These are phyloP conservation scores for Enteromius unitaeniatus DNA, from an alignment of 2,797 vertebrate species.

Conservation along the genomic window DNA sequence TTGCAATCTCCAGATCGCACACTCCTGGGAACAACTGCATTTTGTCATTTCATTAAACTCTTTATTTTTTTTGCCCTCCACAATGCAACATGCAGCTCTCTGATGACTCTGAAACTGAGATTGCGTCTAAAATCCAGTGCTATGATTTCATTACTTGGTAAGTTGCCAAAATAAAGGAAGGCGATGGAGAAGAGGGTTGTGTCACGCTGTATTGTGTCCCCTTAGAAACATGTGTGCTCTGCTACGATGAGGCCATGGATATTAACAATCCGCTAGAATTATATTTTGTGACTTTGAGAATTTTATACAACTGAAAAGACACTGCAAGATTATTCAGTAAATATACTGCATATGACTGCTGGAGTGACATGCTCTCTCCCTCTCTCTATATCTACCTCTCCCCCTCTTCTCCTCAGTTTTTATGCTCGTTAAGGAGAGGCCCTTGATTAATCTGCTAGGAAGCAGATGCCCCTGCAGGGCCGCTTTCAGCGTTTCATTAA, in stretches of 20 bases:
- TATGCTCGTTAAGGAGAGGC: conserved; percentile 74
- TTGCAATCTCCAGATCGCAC: conserved; percentile 75
- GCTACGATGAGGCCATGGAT: conserved; percentile 13
- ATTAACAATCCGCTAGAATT: conserved; percentile 23
- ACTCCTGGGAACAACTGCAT: conserved; percentile 73
- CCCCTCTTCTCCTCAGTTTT: conserved; percentile 65
- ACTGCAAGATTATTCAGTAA: neutral
- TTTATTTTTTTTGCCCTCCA: conserved; percentile 45
- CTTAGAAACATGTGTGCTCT: conserved; percentile 51
- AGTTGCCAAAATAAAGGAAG: conserved; percentile 40
- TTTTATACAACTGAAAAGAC: conserved; percentile 29
- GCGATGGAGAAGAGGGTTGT: conserved; percentile 46
- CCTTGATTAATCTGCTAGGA: conserved; percentile 82
- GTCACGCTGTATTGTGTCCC: conserved; percentile 56
- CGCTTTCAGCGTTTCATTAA: conserved; percentile 82
- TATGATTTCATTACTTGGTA: conserved; percentile 66
- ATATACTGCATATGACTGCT: conserved; percentile 1
- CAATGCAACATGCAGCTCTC: conserved; percentile 76
- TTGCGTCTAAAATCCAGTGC: conserved; percentile 73
- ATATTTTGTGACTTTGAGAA: conserved; percentile 43
- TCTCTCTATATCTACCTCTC: conserved; percentile 63
- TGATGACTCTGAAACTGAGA: conserved; percentile 72
- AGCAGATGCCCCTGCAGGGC: conserved; percentile 78
- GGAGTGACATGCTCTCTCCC: conserved; percentile 47
- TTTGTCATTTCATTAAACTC: conserved; percentile 81